Evolutionary conservation across 2,888 invertebrate species (phyloP).

Genomic region (Lithophane ornitopus): DNA sequence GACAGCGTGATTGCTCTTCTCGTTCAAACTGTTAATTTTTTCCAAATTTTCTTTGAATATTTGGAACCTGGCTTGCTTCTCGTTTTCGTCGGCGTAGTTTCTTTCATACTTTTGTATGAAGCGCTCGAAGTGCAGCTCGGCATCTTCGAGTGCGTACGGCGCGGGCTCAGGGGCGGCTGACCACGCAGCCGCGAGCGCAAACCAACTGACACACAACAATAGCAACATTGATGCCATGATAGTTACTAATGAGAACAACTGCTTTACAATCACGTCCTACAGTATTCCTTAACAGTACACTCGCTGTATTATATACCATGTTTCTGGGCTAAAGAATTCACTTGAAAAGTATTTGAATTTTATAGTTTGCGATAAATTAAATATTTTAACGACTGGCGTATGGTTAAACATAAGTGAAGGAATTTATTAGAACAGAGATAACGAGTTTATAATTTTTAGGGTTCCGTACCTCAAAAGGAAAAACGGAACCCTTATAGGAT

Average conservation of each 20-base stretch:
- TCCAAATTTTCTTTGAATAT: constrained; percentile 50
- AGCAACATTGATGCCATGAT: constrained; percentile 22
- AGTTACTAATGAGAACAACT: not conserved
- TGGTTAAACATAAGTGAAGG: too few species aligned
- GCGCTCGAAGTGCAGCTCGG: constrained; percentile 39
- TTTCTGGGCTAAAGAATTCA: not conserved
- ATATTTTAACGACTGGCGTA: not conserved
- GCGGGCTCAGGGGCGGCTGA: not conserved
- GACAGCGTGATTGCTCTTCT: constrained; percentile 9
- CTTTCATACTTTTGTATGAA: constrained; percentile 35
- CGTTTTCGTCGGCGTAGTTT: constrained; percentile 35
- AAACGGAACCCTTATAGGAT: too few species aligned
- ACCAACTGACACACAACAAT: constrained; percentile 22
- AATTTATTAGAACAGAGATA: too few species aligned
- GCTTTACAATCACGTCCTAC: not conserved
- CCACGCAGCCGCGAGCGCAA: constrained; percentile 4
- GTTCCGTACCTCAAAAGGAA: too few species aligned
- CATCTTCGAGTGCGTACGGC: constrained; percentile 32
- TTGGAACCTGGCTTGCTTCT: constrained; percentile 48
- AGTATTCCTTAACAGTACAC: not conserved
- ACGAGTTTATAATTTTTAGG: too few species aligned
- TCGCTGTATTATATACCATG: constrained; percentile 14
- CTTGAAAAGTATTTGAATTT: constrained; percentile 11
- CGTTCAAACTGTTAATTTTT: constrained; percentile 27
- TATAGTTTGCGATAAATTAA: not conserved